Base-by-base conservation (phyloP, 2,888 invertebrate species). In the Altica lythri region DNA sequence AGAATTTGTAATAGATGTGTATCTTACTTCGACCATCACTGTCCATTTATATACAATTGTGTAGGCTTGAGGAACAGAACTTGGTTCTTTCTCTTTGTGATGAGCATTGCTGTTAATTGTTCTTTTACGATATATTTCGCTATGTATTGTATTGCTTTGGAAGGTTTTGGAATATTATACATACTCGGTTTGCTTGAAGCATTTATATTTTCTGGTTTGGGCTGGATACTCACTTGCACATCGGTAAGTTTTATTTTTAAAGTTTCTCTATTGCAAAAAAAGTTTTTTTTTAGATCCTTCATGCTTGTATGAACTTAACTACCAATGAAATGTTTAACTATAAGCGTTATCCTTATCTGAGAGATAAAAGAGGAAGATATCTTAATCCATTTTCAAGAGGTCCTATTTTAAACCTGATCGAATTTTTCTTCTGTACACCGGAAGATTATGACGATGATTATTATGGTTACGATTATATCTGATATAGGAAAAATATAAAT, bases 281-380 rank as follows among this genome's bases (percentile, higher is more conserved):
- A n/a, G 10, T 6, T 42, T 42, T 10, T 3, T n/a, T 79, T 13
- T 79, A 95, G 94, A 85, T 93, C 44, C 79, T 93, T 14, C 93
- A 95, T 74, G 93, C 92, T 8, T 90, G 92, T 72, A 90, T 92
- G 90, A 95, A 95, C 78, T 78, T 95, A 55, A 95, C 95, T 4
- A 94, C 94, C 37, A 95, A 95, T 75, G 95, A 95, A 78, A 92
- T 93, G 89, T 91, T 94, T 73, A 95, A 95, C 78, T 91, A 91
- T 75, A 92, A 92, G 72, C 82, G 94, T 45, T 95, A 95, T 75
- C 89, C 92, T 0, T 95, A 95, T 74, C 76, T 95, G 59, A 81
- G 93, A 48, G 94, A 95, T 74, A 92, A 90, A 71, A 83, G 90
- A 54, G 95, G 95, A 1, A 84, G 89, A 59, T 95, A 92, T 74